Evolutionary conservation across 1,140 invertebrate genomes (phyloP).

Genomic region (Araneus ventricosus): DNA sequence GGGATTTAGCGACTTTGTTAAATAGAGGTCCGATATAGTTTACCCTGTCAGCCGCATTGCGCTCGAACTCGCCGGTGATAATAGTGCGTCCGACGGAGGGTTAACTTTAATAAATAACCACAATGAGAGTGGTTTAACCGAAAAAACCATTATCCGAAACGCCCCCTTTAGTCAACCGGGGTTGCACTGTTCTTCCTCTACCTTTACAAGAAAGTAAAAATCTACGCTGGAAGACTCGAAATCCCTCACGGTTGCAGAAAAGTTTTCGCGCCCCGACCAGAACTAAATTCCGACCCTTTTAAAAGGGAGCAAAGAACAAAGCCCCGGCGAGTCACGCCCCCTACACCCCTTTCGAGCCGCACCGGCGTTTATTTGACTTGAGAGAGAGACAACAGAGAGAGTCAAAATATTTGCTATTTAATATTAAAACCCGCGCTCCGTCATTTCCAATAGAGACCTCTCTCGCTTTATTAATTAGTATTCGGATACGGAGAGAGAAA

Average conservation of each 20-base stretch:
- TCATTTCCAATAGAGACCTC: slow-evolving; percentile 15
- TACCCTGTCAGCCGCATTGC: no score
- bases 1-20: no score
- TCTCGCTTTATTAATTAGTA: slow-evolving; percentile 59
- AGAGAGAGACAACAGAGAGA: background rate
- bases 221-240: no score
- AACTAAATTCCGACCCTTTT: background rate
- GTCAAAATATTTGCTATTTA: slow-evolving; percentile 67
- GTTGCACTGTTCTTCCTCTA: no score
- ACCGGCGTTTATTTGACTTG: slow-evolving; percentile 1
- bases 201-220: no score
- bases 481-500: background rate
- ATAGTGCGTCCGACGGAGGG: no score
- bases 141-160: no score
- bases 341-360: background rate
- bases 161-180: no score
- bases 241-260: background rate
- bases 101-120: no score
- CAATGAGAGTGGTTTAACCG: no score
- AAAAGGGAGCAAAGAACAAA: background rate
- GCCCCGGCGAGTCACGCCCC: background rate
- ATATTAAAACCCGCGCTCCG: slow-evolving; percentile 46
- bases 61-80: no score
- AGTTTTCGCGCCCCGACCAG: background rate
- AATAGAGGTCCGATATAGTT: no score